These are phyloP conservation scores for Scylla paramamosain DNA, from an alignment of 1,140 invertebrate species.

Conservation along the genomic window DNA sequence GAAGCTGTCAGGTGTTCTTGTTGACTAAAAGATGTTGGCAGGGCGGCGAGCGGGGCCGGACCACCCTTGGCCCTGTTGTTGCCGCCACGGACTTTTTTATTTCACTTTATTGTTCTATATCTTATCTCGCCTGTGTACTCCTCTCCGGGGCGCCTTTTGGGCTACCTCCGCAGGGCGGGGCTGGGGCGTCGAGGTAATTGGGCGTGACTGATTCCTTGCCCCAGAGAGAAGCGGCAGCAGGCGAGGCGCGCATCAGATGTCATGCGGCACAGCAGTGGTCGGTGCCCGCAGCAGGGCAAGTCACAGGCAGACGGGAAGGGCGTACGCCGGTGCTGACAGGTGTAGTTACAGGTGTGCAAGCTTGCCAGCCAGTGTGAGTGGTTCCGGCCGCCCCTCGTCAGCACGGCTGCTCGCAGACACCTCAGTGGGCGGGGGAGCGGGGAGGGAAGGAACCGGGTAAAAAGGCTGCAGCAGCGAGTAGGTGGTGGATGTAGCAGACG, in stretches of 20 bases:
- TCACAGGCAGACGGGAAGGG: not conserved
- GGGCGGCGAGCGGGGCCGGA: conserved; percentile 5
- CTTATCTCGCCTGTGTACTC: not conserved
- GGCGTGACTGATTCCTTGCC: not conserved
- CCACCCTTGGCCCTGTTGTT: not conserved
- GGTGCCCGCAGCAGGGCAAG: not conserved
- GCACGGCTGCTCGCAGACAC: not conserved
- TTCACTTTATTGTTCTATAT: not conserved
- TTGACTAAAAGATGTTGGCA: conserved; percentile 50
- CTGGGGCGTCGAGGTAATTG: not conserved
- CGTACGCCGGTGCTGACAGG: not conserved
- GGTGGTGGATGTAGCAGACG: not conserved
- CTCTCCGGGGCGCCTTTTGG: not conserved
- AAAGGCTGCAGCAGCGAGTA: not conserved
- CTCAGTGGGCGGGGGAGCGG: not conserved
- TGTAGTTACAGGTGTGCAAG: not conserved
- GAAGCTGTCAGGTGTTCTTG: conserved; percentile 44
- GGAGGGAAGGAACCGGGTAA: not conserved
- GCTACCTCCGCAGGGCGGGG: not conserved
- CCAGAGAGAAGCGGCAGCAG: not conserved
- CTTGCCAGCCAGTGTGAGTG: not conserved
- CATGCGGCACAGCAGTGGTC: not conserved
- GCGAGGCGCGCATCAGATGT: not conserved
- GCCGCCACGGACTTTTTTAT: not conserved
- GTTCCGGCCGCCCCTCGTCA: not conserved